Conservation (phyloP, 2,797 vertebrate genomes). For the Hippocampus kuda region DNA sequence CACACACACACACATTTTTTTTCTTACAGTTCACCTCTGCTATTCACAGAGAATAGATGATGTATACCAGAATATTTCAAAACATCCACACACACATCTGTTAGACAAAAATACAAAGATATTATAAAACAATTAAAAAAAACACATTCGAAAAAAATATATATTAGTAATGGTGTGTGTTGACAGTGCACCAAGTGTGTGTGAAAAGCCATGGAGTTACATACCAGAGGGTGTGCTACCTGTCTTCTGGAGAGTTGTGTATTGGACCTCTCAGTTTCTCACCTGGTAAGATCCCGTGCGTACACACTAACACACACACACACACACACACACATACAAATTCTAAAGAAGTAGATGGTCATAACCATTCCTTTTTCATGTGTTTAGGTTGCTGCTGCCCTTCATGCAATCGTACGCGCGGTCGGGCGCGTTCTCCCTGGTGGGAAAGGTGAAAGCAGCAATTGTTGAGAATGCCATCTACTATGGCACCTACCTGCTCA, state of each 20-base stretch:
- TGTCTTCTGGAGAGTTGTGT: slow-evolving; percentile 94
- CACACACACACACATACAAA: background rate
- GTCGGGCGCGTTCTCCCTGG: slow-evolving; percentile 84
- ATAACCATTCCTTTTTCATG: background rate
- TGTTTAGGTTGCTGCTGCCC: slow-evolving; percentile 80
- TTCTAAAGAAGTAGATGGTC: background rate
- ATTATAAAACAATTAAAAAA: background rate
- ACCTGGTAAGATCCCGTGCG: slow-evolving; percentile 73
- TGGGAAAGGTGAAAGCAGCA: slow-evolving; percentile 87
- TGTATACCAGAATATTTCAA: no score
- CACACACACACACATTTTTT: no score
- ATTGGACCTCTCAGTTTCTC: slow-evolving; percentile 92
- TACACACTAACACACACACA: background rate
- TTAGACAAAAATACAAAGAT: no score
- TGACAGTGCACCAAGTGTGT: slow-evolving; percentile 51
- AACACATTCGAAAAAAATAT: background rate
- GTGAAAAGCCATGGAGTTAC: slow-evolving; percentile 89
- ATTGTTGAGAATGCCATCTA: slow-evolving; percentile 92
- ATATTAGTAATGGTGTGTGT: background rate
- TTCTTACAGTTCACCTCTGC: no score
- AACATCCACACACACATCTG: no score
- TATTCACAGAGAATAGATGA: no score
- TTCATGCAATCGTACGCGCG: slow-evolving; percentile 94
- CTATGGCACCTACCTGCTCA: slow-evolving; percentile 88
- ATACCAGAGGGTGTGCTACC: slow-evolving; percentile 84